A percentile compares a stretch with the other conserved stretches of the same genome.
Evolutionary conservation across 2,888 invertebrate species (phyloP).

Genomic region (Hartigia nigra): DNA sequence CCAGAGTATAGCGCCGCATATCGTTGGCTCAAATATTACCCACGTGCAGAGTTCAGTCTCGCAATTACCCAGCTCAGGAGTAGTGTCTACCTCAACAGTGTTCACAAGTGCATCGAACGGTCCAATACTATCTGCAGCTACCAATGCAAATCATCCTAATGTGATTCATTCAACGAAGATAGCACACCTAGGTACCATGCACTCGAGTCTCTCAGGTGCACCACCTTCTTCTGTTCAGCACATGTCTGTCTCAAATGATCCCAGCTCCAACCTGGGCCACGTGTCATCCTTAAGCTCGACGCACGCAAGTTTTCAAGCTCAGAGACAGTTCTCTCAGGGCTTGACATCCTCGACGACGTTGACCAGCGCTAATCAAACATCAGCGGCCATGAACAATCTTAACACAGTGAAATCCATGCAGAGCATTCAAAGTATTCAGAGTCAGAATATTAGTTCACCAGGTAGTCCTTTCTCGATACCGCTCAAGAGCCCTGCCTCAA

Average conservation of each 20-base stretch:
- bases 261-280: constrained; percentile 51
- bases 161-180: constrained; percentile 52
- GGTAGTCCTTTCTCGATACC: constrained; percentile 64
- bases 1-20: constrained; percentile 62
- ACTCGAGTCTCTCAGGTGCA: constrained; percentile 52
- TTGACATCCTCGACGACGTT: constrained; percentile 41
- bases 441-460: constrained; percentile 59
- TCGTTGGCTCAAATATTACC: constrained; percentile 58
- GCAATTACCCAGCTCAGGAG: constrained; percentile 51
- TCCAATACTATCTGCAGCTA: constrained; percentile 50
- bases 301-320: constrained; percentile 44
- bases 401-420: constrained; percentile 60
- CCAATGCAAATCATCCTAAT: constrained; percentile 40
- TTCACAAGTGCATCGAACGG: constrained; percentile 58
- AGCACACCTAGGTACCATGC: constrained; percentile 60
- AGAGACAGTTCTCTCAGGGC: constrained; percentile 55
- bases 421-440: constrained; percentile 50
- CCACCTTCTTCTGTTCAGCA: constrained; percentile 49
- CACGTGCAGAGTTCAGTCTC: constrained; percentile 52
- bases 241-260: constrained; percentile 49
- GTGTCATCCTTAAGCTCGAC: constrained; percentile 33
- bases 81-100: constrained; percentile 51
- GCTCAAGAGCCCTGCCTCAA: constrained; percentile 62
- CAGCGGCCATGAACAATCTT: constrained; percentile 40
- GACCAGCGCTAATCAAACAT: constrained; percentile 38